phyloP scores from a whole-genome alignment of 2,113 vertebrate species.

The Chaetorhynchus papuensis region DNA sequence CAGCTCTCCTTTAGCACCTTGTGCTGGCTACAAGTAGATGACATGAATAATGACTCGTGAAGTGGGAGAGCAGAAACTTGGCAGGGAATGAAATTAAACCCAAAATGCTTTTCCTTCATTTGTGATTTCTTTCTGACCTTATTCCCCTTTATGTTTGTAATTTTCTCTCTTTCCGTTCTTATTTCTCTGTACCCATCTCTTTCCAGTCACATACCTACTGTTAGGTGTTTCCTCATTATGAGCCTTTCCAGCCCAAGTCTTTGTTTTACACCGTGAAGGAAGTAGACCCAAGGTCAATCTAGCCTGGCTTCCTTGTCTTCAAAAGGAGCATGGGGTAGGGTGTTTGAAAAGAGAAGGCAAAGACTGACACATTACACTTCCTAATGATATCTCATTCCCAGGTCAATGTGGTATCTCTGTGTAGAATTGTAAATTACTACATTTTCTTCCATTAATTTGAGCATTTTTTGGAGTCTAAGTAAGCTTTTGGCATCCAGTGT shows the following conservation, averaged over 20 bases:
- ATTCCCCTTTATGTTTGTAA: neutral
- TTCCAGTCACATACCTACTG: neutral
- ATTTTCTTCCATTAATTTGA: neutral
- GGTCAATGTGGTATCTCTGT: neutral
- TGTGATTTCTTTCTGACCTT: neutral
- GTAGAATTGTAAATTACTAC: neutral
- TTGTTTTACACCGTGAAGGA: neutral
- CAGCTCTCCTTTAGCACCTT: neutral
- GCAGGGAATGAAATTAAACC: neutral
- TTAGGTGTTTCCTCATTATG: neutral
- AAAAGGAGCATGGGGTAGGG: neutral
- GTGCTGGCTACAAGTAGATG: neutral
- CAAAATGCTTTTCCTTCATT: neutral
- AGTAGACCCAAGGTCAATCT: neutral
- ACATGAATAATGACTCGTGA: slow-evolving; percentile 1
- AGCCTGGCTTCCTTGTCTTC: neutral
- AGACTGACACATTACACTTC: neutral
- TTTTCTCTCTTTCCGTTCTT: neutral
- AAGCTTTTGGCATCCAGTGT: neutral
- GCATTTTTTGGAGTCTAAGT: neutral
- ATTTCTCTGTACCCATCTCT: neutral
- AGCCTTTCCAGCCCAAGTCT: neutral
- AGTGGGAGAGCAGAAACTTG: neutral
- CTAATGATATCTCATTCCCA: neutral
- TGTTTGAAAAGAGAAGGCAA: neutral